These are phyloP conservation scores for Drosophila pruinosa DNA, from an alignment of 1,140 invertebrate species.

Conservation along the genomic window DNA sequence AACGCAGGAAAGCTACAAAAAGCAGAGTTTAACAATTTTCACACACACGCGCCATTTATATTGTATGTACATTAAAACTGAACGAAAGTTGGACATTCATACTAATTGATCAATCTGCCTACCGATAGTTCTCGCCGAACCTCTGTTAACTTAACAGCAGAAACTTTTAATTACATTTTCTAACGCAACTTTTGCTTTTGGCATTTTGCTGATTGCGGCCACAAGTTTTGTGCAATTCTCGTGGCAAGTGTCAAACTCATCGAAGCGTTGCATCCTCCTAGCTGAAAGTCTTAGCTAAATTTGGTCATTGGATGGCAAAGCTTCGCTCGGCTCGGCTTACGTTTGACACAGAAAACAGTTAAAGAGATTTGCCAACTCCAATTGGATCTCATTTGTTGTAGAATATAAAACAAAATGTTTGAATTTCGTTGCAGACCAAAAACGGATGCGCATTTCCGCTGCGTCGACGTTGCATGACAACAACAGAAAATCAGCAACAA, in stretches of 20 bases:
- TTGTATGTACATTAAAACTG: too few relatives aligned
- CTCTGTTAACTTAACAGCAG: not conserved
- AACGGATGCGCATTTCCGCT: slow-evolving; percentile 72
- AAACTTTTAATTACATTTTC: not conserved
- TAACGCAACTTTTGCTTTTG: slow-evolving; percentile 11
- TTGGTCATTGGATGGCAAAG: slow-evolving; percentile 49
- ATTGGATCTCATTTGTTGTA: slow-evolving; percentile 49
- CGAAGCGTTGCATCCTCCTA: slow-evolving; percentile 47
- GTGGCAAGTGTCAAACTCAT: slow-evolving; percentile 44
- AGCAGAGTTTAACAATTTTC: not conserved
- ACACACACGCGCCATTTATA: not conserved
- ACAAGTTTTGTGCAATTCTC: slow-evolving; percentile 39
- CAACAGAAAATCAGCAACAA: slow-evolving; percentile 48
- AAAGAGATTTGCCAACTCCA: slow-evolving; percentile 48
- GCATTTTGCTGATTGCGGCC: slow-evolving; percentile 26
- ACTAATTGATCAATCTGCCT: not conserved
- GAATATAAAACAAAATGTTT: slow-evolving; percentile 54
- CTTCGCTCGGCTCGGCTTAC: slow-evolving; percentile 49
- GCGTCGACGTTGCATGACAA: slow-evolving; percentile 61
- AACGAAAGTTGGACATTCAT: not conserved
- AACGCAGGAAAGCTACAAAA: not conserved
- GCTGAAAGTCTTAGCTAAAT: slow-evolving; percentile 39
- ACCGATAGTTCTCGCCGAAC: too few relatives aligned
- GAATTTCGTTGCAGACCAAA: slow-evolving; percentile 46
- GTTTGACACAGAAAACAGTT: slow-evolving; percentile 50